Percentiles rank a stretch among this genome's conserved stretches.
phyloP scores from a whole-genome alignment of 2,888 invertebrate genomes.

The Serripes groenlandicus region DNA sequence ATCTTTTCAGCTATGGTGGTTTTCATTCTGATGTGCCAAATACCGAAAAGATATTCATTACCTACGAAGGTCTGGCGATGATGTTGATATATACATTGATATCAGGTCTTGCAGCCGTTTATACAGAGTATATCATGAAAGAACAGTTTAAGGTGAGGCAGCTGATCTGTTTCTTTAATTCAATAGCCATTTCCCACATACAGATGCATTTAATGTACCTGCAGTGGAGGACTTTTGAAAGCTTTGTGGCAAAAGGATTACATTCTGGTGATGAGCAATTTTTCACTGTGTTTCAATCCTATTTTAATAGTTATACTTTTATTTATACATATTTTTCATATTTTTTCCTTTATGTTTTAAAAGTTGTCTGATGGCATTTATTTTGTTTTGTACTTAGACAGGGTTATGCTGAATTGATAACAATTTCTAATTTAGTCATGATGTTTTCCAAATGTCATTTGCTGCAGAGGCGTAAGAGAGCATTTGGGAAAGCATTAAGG shows the following conservation, averaged over 20 bases:
- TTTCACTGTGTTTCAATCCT: too few species aligned
- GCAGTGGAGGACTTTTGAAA: neutral
- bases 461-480: too few species aligned
- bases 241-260: neutral
- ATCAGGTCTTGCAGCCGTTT: conserved; percentile 85
- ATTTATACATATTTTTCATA: too few species aligned
- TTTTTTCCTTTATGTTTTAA: too few species aligned
- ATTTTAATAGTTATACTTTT: too few species aligned
- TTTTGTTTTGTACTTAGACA: too few species aligned
- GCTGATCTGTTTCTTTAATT: neutral
- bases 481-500: too few species aligned
- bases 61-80: conserved; percentile 83
- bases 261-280: neutral
- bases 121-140: conserved; percentile 86
- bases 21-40: conserved; percentile 68
- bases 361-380: too few species aligned
- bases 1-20: conserved; percentile 79
- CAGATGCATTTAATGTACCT: neutral
- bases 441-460: too few species aligned
- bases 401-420: too few species aligned
- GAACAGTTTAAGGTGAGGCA: conserved; percentile 70
- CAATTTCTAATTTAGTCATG: too few species aligned
- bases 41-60: conserved; percentile 80
- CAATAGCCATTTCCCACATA: neutral
- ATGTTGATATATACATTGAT: conserved; percentile 82